Base-by-base conservation (phyloP, 2,113 vertebrate species). In the Hippocampus zosterae region DNA sequence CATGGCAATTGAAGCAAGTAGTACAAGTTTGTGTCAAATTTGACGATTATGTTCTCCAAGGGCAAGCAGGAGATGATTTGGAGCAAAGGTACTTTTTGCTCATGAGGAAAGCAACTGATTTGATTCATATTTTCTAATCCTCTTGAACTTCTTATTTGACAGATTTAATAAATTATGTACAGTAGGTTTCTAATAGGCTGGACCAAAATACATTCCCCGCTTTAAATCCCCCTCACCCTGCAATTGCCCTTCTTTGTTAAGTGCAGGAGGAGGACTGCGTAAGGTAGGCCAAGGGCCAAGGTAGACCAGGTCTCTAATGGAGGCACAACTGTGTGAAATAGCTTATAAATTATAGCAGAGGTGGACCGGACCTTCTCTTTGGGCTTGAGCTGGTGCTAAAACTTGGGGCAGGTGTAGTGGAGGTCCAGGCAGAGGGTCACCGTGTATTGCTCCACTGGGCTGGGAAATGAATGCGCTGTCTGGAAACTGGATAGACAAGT, bases 241-340 rank as follows among this genome's bases (percentile, higher is more conserved):
- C 73, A 65, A 63, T 56, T 86, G 73, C 77, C 57, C 65, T 71
- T 61, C 19, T 80, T 75, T 82, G 84, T 87, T 85, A 80, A 87
- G 80, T 81, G 81, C 81, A 78, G 75, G 72, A 71, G 83, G 75
- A 79, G 76, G 91, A 72, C 81, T 92, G 68, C 86, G 74, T 72
- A 91, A 92, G 82, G 91, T 92, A 19, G 86, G 91, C 0, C 91
- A 90, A 0, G 92, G 93, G 33, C 33, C 33, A 37, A 37, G 33
- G 33, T 37, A 37, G 33, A 37, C 70, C 91, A 90, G 0, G 90
- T 84, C 85, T 87, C 84, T 87, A 86, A 87, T 88, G 86, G 90
- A 81, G 79, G 81, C 88, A 90, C 80, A 77, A 63, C 85, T 85
- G 86, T 91, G 87, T 90, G 88, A 91, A 91, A 91, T 89, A 85